These are phyloP conservation scores for Sinella curviseta DNA, from an alignment of 1,140 invertebrate genomes.

Conservation along the genomic window DNA sequence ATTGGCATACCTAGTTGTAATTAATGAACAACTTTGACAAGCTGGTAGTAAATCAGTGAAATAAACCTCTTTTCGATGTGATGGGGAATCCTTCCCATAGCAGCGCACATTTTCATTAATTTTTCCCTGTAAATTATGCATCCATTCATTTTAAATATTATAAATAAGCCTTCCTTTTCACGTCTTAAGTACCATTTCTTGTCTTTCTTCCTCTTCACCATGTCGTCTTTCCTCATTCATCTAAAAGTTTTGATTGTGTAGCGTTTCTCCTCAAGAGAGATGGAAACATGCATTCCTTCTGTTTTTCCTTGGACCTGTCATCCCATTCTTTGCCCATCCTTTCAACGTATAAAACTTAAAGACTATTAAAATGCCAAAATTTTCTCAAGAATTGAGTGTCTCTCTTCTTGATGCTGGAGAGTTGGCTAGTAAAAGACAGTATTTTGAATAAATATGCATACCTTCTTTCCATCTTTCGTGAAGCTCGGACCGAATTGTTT, in stretches of 20 bases:
- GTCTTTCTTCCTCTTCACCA: too few species aligned
- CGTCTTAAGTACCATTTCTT: too few species aligned
- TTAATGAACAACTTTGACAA: slow-evolving; percentile 22
- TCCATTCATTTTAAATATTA: not conserved
- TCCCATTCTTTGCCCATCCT: not conserved
- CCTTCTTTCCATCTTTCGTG: too few species aligned
- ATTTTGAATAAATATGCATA: too few species aligned
- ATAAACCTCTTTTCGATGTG: not conserved
- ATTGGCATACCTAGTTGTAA: too few species aligned
- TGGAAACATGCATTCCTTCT: too few species aligned
- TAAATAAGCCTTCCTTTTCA: too few species aligned
- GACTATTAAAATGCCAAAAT: not conserved
- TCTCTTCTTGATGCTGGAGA: not conserved
- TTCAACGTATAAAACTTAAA: not conserved
- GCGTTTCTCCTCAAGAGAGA: too few species aligned
- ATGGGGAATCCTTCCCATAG: not conserved
- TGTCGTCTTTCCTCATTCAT: too few species aligned
- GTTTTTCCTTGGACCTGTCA: not conserved
- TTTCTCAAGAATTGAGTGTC: not conserved
- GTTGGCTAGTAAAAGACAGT: too few species aligned
- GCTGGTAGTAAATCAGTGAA: slow-evolving; percentile 16
- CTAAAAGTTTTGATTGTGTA: too few species aligned
- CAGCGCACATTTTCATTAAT: not conserved
- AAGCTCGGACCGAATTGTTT: too few species aligned
- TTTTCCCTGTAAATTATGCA: not conserved